Base-by-base conservation (phyloP, 2,797 vertebrate species). In the Gymnothorax javanicus region DNA sequence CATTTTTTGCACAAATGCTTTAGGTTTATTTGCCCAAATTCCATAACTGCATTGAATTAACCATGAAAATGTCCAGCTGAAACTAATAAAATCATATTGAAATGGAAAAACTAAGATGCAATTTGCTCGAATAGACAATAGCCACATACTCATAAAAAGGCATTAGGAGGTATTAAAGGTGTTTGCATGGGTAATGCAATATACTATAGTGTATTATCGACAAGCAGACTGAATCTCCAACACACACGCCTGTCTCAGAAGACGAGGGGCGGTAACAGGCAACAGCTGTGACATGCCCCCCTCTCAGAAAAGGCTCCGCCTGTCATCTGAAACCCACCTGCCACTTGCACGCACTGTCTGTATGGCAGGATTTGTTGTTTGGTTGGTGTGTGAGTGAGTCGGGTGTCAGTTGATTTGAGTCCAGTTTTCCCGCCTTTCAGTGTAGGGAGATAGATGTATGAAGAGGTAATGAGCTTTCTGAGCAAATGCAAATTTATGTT, bases 311-410 rank as follows among this genome's bases (percentile, higher is more conserved):
- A 90, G 75, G 69, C 77, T 86, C 62, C 83, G 60, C 79, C 58
- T 82, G 85, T 90, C 88, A 90, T 90, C 62, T 85, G 88, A 91
- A 92, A 82, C 87, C 89, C 88, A 91, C 82, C 88, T 86, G 86
- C 87, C 87, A 87, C 87, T 88, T 90, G 88, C 89, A 85, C 73
- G 83, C 89, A 27, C 89, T 52, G 90, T 73, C 85, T 86, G 73
- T 27, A 33, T 12, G 84, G 0, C 88, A 57, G 82, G 83, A 69
- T 62, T 58, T 27, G 12, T 12, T 79, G 56, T 73, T 52, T 17
- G 33, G 50, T 62, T 64, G 73, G 23, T 64, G 12, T 43, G 23
- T 3, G 52, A 77, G 6, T 8, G 73, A 85, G 88, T 86, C 77
- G 75, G 43, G 86, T 33, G n/a, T 43, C 67, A 85, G 57, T 67